Conservation (phyloP, 1,140 invertebrate species). For the Anthonomus grandis region DNA sequence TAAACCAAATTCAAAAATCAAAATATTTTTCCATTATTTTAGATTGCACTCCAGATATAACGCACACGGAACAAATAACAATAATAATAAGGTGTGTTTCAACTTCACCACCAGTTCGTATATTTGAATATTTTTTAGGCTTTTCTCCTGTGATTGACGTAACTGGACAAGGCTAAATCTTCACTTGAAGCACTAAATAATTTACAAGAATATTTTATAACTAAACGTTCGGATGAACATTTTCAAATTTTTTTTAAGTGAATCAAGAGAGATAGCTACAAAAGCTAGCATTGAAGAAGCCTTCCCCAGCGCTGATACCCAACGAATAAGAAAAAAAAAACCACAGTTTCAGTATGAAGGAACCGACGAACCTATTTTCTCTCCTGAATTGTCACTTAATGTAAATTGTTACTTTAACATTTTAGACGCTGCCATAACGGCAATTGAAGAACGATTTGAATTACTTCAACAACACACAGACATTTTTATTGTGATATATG, state of each 20-base stretch:
- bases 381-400: conserved; percentile 3
- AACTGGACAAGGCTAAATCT: too few species aligned
- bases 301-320: not conserved
- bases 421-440: not conserved
- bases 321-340: not conserved
- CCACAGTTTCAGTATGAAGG: too few species aligned
- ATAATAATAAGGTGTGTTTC: not conserved
- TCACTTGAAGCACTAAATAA: not conserved
- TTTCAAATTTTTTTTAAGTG: not conserved
- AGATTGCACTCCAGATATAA: too few species aligned
- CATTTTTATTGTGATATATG: not conserved
- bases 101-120: not conserved
- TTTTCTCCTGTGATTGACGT: too few species aligned
- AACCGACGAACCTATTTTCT: not conserved
- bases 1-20: not conserved
- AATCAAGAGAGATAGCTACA: not conserved
- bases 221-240: not conserved
- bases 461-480: not conserved
- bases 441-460: not conserved
- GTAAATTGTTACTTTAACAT: not conserved
- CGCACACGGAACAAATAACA: not conserved
- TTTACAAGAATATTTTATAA: not conserved
- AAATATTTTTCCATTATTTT: not conserved
- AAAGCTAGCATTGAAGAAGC: not conserved
- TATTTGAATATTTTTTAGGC: too few species aligned